Evolutionary conservation across 2,113 vertebrate species (phyloP), one percentile per base, ranked within the genome.

Genomic region (Motacilla alba): DNA sequence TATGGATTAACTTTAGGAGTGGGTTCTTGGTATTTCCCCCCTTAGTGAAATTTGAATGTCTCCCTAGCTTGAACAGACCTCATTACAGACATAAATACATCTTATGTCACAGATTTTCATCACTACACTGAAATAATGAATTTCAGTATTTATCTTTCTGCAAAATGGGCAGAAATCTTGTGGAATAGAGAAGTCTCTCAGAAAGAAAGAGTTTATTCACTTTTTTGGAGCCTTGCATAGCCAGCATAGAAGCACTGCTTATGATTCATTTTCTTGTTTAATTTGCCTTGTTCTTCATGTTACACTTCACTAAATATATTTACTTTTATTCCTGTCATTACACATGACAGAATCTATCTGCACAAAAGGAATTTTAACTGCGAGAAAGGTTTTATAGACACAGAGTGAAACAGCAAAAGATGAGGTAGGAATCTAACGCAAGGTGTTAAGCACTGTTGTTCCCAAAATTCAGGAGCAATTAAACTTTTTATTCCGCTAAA

Each of bases 271-370:
- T 94, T 89, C 87, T 55, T 84, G 64, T 93, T 93, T 94, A 90
- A 95, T 94, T 95, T 84, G 52, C 74, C 83, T 94, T 93, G 87
- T 91, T 93, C 90, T 87, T 95, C 78, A 43, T 88, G 94, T 90
- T 95, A 88, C 75, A 91, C 66, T 91, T 89, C 90, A 90, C 85
- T 94, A 91, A 93, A 85, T 87, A 93, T 85, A 91, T 91, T 96
- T 94, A 94, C 90, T 94, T 94, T 95, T 88, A 90, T 93, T 92
- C 66, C 75, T 91, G 52, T 78, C 67, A 92, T 88, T 90, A 47
- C 63, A 83, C 49, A 50, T 73, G 75, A 53, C 74, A 56, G 37
- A 76, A 58, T 90, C 90, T 86, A 58, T 93, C 92, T 93, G 37
- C 88, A 90, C 13, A 1, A 83, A 89, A 79, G 41, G 70, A 94